Conservation (phyloP, 2,888 invertebrate species). For the Scaptomyza cyrtandrae region DNA sequence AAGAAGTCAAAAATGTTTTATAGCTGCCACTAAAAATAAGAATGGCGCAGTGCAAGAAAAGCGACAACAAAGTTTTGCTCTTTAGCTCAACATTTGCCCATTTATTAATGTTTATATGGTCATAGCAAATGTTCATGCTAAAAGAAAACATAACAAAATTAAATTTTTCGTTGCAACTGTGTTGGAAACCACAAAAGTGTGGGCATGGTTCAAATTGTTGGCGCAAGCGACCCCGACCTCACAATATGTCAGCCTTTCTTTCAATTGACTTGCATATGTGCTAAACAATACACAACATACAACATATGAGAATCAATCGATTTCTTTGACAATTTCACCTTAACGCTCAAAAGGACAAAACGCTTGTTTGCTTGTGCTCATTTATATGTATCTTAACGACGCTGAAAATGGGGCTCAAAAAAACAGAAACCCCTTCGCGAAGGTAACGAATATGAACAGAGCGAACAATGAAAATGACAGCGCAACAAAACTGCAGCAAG, state of each 20-base stretch:
- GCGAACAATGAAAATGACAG: conserved; percentile 31
- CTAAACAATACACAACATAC: neutral
- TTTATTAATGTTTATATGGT: neutral
- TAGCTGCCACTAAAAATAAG: conserved; percentile 66
- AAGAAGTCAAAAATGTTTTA: conserved; percentile 48
- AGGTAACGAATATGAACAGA: conserved; percentile 25
- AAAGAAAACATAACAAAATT: neutral
- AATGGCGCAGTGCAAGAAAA: conserved; percentile 41
- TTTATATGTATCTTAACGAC: conserved; percentile 51
- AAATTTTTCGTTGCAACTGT: conserved; percentile 18
- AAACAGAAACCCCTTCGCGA: conserved; percentile 43
- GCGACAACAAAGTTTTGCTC: neutral
- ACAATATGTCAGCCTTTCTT: conserved; percentile 8
- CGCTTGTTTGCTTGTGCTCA: conserved; percentile 46
- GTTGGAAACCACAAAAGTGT: conserved; percentile 64
- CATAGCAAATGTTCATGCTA: neutral
- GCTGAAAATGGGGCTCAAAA: conserved; percentile 11
- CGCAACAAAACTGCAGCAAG: conserved; percentile 29
- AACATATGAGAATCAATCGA: conserved; percentile 58
- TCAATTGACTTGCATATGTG: conserved; percentile 7
- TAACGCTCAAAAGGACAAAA: conserved; percentile 42
- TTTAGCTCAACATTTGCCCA: neutral
- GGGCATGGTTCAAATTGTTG: conserved; percentile 45
- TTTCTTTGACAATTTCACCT: conserved; percentile 52
- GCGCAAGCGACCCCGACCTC: conserved; percentile 34